Conservation (phyloP, 2,113 vertebrate genomes). For the Syngnathus scovelli region DNA sequence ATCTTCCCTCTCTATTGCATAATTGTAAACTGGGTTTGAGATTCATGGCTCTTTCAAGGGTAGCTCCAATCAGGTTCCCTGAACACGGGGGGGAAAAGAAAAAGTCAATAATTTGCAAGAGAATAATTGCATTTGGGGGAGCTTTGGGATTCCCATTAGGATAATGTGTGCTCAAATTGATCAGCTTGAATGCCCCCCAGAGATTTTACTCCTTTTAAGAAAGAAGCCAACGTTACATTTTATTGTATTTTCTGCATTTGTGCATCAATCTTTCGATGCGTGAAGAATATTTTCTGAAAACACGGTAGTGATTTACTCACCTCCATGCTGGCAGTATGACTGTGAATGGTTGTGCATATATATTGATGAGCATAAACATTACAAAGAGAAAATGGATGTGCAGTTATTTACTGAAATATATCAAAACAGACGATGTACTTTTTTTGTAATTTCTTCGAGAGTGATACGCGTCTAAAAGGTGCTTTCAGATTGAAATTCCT, state of each 20-base stretch:
- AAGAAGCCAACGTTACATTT: neutral
- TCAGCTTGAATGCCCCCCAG: neutral
- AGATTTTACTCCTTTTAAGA: neutral
- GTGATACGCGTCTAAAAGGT: neutral
- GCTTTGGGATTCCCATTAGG: neutral
- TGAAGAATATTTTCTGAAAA: neutral
- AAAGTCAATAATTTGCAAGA: conserved; percentile 26
- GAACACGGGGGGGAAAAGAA: neutral
- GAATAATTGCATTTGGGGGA: conserved; percentile 40
- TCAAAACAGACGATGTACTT: too few relatives aligned
- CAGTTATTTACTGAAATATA: too few relatives aligned
- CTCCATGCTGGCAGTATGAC: neutral
- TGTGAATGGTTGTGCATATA: neutral
- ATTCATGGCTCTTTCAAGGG: neutral
- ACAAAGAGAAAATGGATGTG: too few relatives aligned
- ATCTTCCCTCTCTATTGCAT: too few relatives aligned
- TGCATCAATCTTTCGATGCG: neutral
- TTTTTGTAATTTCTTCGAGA: too few relatives aligned
- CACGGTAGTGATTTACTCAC: neutral
- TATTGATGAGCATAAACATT: too few relatives aligned
- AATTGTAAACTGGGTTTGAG: neutral
- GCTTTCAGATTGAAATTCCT: neutral
- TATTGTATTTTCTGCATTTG: neutral
- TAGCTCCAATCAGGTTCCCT: neutral
- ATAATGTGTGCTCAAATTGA: neutral